Evolutionary conservation across 2,113 vertebrate genomes (phyloP).

Genomic region (Cisticola juncidis): DNA sequence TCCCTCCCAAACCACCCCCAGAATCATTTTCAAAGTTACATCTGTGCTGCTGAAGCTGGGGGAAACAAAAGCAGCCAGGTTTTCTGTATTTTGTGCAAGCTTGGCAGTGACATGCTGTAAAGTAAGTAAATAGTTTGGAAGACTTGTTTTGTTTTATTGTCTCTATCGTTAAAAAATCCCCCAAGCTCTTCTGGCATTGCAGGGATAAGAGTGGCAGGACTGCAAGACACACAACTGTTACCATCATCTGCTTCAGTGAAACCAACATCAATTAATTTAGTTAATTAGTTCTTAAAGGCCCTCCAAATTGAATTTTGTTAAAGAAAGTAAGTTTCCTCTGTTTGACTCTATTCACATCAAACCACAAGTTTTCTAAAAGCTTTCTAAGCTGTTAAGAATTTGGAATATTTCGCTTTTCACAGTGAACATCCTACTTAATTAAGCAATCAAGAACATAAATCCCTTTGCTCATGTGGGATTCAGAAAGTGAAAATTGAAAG

Average conservation of each 20-base stretch:
- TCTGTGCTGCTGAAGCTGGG: not conserved
- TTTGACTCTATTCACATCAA: not conserved
- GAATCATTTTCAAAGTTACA: not conserved
- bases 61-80: not conserved
- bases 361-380: slow-evolving; percentile 13
- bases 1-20: not conserved
- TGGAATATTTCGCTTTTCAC: not conserved
- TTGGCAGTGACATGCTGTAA: not conserved
- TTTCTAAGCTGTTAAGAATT: slow-evolving; percentile 12
- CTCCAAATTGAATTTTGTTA: slow-evolving; percentile 1
- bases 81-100: not conserved
- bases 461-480: slow-evolving; percentile 39
- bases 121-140: not conserved
- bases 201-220: not conserved
- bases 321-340: not conserved
- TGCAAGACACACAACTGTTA: not conserved
- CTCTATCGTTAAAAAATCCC: not conserved
- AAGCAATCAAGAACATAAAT: slow-evolving; percentile 56
- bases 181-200: not conserved
- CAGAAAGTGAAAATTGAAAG: slow-evolving; percentile 10
- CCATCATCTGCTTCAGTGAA: slow-evolving; percentile 4
- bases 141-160: not conserved
- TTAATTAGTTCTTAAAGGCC: slow-evolving; percentile 27
- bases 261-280: slow-evolving; percentile 2
- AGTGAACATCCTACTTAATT: slow-evolving; percentile 43